Percentiles rank a stretch among this genome's conserved stretches.
These are phyloP conservation scores for Papilio xuthus DNA, from an alignment of 1,140 invertebrate genomes.

Conservation along the genomic window DNA sequence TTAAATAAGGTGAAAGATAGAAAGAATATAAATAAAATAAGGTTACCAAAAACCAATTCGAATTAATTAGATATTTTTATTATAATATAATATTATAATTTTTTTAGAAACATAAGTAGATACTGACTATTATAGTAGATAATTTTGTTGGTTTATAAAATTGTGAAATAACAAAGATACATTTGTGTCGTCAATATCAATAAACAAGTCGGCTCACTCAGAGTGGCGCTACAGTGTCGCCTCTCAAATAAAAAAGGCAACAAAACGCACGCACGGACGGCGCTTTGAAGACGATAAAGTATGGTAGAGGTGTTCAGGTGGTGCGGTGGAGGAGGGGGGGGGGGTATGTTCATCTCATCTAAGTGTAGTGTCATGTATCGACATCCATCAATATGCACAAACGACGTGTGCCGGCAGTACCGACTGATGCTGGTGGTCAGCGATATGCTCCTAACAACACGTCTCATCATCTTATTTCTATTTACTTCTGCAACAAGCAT, in stretches of 20 bases:
- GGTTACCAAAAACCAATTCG: too few relatives aligned
- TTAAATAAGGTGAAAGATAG: too few relatives aligned
- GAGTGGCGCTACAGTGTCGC: constrained; percentile 6
- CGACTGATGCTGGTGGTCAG: background rate
- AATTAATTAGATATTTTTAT: too few relatives aligned
- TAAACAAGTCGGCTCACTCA: background rate
- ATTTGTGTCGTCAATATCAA: background rate
- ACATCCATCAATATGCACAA: background rate
- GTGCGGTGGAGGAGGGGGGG: background rate
- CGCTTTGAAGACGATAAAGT: background rate
- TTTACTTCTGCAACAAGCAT: background rate
- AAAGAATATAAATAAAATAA: too few relatives aligned
- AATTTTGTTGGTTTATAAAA: background rate
- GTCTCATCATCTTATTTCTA: background rate
- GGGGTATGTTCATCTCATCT: background rate
- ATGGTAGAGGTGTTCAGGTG: background rate
- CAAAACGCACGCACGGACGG: background rate
- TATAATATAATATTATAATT: too few relatives aligned
- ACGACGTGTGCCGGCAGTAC: background rate
- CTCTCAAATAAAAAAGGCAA: constrained; percentile 13
- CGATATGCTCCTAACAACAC: background rate
- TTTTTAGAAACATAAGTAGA: background rate
- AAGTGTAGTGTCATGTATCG: constrained; percentile 22
- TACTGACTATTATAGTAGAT: background rate
- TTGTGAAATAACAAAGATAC: background rate